Base-by-base conservation (phyloP, 2,113 vertebrate species). In the Delphinapterus leucas region DNA sequence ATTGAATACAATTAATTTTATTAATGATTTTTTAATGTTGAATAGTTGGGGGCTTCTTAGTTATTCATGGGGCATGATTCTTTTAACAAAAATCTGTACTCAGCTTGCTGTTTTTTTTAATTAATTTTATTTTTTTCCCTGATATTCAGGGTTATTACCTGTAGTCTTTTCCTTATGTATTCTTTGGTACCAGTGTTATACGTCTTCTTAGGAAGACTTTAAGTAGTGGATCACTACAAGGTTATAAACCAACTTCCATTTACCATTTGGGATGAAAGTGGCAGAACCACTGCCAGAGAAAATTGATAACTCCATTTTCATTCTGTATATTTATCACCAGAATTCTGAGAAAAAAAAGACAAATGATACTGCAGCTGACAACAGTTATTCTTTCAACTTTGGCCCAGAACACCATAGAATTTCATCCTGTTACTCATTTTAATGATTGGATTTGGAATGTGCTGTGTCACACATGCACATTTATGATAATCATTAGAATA, bases 381-480 rank as follows among this genome's bases (percentile, higher is more conserved):
- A 96, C 92, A 95, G 60, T 55, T 71, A 33, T 92, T 93, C 67
- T 98, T 98, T 97, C 96, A 94, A 31, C 68, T 21, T n/a, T 97
- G 82, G 49, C 80, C 25, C 77, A 93, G 92, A 13, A 2, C 55
- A 94, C 58, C 74, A 77, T 71, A 96, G 67, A 93, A 96, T 97
- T 94, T 97, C 21, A 89, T 96, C n/a, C 71, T 79, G 23, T 49
- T 96, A 84, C 96, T 98, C 88, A 97, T 96, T 96, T 96, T 92
- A 88, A 65, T 97, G 97, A 98, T 98, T 97, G 94, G 88, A 95
- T 97, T 95, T 97, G 28, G 68, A 98, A 53, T 68, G 60, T 96
- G 61, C 44, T 9, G 17, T 11, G 18, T 95, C 87, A 26, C 33
- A 91, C 67, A 89, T 94, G 60, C 33, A n/a, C 70, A 80, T 96